Conservation (phyloP, 2,797 vertebrate species). For the Bradypus variegatus region DNA sequence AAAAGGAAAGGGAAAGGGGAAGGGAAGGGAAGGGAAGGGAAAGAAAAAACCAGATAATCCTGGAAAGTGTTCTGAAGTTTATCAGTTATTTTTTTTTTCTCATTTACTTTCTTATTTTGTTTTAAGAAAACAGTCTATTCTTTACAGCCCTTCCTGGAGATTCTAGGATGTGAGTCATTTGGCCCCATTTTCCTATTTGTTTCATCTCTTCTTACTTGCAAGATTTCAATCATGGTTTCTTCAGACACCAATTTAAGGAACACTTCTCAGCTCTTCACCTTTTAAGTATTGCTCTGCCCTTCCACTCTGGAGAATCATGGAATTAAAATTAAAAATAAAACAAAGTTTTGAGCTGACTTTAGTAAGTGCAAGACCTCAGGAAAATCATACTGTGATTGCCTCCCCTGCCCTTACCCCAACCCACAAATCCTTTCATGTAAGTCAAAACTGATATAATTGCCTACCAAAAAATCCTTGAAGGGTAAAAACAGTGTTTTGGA, state of each 20-base stretch:
- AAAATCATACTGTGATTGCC: neutral
- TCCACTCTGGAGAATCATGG: neutral
- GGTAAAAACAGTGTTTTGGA: neutral
- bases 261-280: neutral
- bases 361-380: neutral
- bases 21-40: neutral
- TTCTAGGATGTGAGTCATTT: neutral
- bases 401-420: neutral
- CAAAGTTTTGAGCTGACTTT: neutral
- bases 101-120: neutral
- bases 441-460: neutral
- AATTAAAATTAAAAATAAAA: constrained; percentile 26
- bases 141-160: neutral
- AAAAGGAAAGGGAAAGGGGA: neutral
- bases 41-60: neutral
- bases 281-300: neutral
- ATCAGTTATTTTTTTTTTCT: neutral
- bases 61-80: neutral
- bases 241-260: neutral
- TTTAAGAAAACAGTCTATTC: neutral
- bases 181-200: neutral
- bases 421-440: neutral
- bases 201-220: neutral
- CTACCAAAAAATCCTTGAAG: neutral
- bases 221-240: neutral